phyloP scores from a whole-genome alignment of 2,113 vertebrate species.

The Canis aureus region DNA sequence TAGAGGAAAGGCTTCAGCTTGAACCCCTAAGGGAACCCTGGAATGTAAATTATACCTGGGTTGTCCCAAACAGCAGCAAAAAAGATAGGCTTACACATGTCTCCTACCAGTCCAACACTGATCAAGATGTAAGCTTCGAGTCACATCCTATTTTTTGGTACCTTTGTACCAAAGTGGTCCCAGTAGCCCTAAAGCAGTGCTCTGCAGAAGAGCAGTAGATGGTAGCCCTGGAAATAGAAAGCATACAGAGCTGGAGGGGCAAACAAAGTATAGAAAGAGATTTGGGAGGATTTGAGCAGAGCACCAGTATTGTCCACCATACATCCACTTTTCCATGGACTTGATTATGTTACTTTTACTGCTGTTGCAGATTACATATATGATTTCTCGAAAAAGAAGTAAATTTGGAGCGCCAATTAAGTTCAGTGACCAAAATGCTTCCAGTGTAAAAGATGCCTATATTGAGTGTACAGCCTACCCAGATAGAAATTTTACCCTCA shows the following conservation, averaged over 20 bases:
- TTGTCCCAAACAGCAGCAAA: not conserved
- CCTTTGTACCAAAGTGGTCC: not conserved
- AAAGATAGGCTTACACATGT: not conserved
- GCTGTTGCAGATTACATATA: conserved; percentile 89
- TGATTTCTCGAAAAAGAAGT: conserved; percentile 87
- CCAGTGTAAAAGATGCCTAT: conserved; percentile 85
- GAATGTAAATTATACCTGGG: not conserved
- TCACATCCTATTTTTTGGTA: not conserved
- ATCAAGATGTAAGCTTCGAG: not conserved
- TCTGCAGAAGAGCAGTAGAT: not conserved
- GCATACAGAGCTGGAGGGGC: not conserved
- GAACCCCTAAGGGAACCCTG: not conserved
- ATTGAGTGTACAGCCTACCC: conserved; percentile 90
- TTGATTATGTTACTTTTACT: not conserved
- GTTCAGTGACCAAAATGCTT: conserved; percentile 89
- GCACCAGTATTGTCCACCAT: accelerated
- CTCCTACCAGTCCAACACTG: not conserved
- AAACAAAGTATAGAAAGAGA: not conserved
- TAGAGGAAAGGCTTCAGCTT: not conserved
- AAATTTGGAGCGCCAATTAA: conserved; percentile 86
- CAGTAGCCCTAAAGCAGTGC: not conserved
- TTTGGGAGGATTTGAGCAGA: not conserved
- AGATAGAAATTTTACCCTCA: conserved; percentile 91
- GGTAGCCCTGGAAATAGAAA: not conserved
- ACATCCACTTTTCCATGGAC: not conserved